phyloP scores from a whole-genome alignment of 2,113 vertebrate genomes.

The Laterallus jamaicensis region DNA sequence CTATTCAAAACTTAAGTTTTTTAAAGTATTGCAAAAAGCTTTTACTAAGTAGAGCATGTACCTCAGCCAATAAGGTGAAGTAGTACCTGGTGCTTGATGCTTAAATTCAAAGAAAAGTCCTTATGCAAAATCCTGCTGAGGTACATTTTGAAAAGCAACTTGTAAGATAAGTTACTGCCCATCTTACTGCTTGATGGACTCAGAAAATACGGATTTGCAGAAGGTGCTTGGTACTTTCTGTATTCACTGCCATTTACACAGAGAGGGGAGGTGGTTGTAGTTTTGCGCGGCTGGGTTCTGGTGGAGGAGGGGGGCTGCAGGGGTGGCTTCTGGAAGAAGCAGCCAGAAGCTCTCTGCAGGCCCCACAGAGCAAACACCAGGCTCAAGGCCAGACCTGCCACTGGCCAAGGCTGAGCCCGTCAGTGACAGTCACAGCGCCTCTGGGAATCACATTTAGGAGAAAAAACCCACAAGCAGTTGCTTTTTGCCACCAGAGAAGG shows the following conservation, averaged over 20 bases:
- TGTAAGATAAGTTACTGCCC: fast-evolving
- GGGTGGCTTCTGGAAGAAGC: too few species aligned
- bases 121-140: neutral
- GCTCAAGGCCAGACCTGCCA: too few species aligned
- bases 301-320: too few species aligned
- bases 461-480: too few species aligned
- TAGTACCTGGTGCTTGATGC: neutral
- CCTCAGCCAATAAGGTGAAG: neutral
- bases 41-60: neutral
- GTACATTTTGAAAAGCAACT: neutral
- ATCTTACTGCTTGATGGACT: neutral
- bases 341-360: too few species aligned
- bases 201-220: neutral
- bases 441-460: too few species aligned
- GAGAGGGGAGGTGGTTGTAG: neutral
- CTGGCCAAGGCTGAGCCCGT: too few species aligned
- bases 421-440: too few species aligned
- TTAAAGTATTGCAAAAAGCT: neutral
- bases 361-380: too few species aligned
- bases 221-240: neutral
- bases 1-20: neutral
- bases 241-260: neutral
- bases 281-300: too few species aligned
- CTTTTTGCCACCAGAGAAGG: too few species aligned
- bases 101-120: neutral